phyloP scores from a whole-genome alignment of 1,140 invertebrate species.

The Drosophila nigromelanica region DNA sequence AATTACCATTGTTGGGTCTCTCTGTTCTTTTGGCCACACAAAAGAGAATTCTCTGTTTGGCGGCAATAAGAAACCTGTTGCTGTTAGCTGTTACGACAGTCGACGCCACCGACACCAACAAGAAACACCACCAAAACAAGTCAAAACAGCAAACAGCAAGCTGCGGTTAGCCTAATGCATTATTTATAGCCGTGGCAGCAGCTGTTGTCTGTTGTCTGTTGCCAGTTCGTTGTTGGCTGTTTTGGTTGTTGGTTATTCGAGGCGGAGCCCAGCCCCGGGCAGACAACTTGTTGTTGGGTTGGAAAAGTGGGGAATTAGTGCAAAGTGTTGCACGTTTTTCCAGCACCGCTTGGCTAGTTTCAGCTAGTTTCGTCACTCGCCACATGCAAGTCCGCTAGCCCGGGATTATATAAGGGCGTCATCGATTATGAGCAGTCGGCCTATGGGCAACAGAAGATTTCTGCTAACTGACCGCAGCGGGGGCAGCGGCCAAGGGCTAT shows the following conservation, averaged over 20 bases:
- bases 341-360: slow-evolving; percentile 56
- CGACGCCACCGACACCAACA: slow-evolving; percentile 14
- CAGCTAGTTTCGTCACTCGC: slow-evolving; percentile 42
- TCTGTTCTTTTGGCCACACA: slow-evolving; percentile 26
- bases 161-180: slow-evolving; percentile 61
- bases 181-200: slow-evolving; percentile 51
- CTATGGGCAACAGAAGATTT: slow-evolving; percentile 33
- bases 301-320: slow-evolving; percentile 52
- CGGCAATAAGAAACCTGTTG: slow-evolving; percentile 48
- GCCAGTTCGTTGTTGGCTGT: slow-evolving; percentile 2
- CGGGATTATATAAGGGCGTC: slow-evolving; percentile 56
- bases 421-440: slow-evolving; percentile 40
- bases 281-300: slow-evolving; percentile 13
- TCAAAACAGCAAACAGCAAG: slow-evolving; percentile 39
- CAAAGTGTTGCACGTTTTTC: slow-evolving; percentile 67
- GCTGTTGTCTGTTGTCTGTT: slow-evolving; percentile 9
- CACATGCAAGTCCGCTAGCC: neutral
- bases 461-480: neutral
- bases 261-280: slow-evolving; percentile 14
- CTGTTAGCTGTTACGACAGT: slow-evolving; percentile 44
- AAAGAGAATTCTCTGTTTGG: slow-evolving; percentile 23
- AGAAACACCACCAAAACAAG: slow-evolving; percentile 26
- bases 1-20: neutral
- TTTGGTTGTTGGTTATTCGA: slow-evolving; percentile 11
- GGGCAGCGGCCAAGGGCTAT: slow-evolving; percentile 3